Base-by-base conservation (phyloP, 2,797 vertebrate genomes). In the Kryptolebias ocellatus region DNA sequence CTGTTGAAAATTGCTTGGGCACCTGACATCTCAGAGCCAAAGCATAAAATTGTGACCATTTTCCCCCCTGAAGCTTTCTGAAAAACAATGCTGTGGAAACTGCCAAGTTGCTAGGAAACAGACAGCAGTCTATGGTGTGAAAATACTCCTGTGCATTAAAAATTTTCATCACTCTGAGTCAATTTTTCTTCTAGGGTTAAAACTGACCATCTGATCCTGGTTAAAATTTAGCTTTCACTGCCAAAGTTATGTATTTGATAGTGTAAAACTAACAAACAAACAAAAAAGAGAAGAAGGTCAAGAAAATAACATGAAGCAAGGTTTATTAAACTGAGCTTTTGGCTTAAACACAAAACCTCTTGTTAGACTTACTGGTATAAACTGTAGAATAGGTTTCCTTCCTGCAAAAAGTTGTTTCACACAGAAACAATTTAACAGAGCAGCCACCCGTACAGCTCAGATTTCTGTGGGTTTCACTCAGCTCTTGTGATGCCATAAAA, bases 101-200 rank as follows among this genome's bases (percentile, higher is more conserved):
- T 3, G 62, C 76, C 60, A 86, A 80, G 92, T 94, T 94, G 92
- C 92, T 92, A 92, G 90, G 93, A 83, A 93, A 94, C 92, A 84
- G 86, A 87, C 79, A 78, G 76, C 37, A 72, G 78, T 75, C 71
- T 50, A 37, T 39, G 64, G 74, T 58, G 55, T 57, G 39, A 78
- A 71, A 81, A 69, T 16, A 45, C 56, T 74, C 59, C 67, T 59
- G 57, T 67, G 47, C 54, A 44, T 61, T 39, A 57, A 16, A 64
- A n/a, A 15, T 63, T 78, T 85, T 75, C 52, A 71, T 82, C 61
- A 60, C 60, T 69, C 18, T 28, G 66, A 79, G 52, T 84, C n/a
- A 70, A 80, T 71, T 49, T 54, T 4, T 65, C 67, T 42, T 69
- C 29, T 9, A 62, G 64, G 45, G 39, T 67, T 34, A 69, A 72